Evolutionary conservation across 2,888 invertebrate species (phyloP).

Genomic region (Temnothorax unifasciatus): DNA sequence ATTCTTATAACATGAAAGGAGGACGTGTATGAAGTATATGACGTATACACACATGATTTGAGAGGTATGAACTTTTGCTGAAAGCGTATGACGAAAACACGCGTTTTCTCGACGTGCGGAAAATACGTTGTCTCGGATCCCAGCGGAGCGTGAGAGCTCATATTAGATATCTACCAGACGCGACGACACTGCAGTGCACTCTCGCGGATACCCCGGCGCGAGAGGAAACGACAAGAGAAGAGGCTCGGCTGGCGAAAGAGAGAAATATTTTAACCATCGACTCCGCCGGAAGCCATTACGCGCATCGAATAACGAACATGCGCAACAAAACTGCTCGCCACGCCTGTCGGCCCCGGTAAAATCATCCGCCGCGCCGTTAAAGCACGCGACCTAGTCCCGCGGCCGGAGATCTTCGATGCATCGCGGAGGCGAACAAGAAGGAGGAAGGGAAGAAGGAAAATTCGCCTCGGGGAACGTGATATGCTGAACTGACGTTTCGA

Average conservation of each 20-base stretch:
- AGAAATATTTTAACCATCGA: conserved; percentile 42
- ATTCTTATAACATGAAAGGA: background rate
- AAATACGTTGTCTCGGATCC: conserved; percentile 38
- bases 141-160: conserved; percentile 30
- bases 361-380: conserved; percentile 37
- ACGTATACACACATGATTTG: too few relatives aligned
- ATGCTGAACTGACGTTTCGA: conserved; percentile 12
- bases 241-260: conserved; percentile 6
- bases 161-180: conserved; percentile 27
- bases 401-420: conserved; percentile 9
- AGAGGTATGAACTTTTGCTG: background rate
- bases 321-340: conserved; percentile 48
- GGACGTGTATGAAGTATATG: background rate
- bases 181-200: conserved; percentile 29
- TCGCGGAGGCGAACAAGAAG: background rate
- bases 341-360: conserved; percentile 41
- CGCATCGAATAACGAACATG: conserved; percentile 44
- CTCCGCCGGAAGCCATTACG: conserved; percentile 41
- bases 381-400: conserved; percentile 2
- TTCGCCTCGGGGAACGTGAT: background rate
- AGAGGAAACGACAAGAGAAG: conserved; percentile 3
- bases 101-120: conserved; percentile 20
- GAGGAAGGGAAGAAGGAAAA: background rate
- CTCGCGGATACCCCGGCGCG: background rate
- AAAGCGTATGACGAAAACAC: background rate